Base-by-base conservation (phyloP, 2,888 invertebrate genomes). In the Dynastes maya region DNA sequence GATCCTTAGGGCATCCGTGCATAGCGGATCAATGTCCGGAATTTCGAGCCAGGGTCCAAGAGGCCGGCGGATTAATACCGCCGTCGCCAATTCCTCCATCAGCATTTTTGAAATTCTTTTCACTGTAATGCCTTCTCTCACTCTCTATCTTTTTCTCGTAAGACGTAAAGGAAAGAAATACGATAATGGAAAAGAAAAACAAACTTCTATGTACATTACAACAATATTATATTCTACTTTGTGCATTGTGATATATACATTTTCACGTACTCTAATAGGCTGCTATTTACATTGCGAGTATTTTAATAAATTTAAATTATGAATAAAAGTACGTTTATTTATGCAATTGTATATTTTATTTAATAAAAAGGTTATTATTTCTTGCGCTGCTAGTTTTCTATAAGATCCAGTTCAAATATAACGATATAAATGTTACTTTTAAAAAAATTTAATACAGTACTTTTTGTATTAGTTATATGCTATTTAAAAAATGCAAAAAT, bases 51-150 rank as follows among this genome's bases (percentile, higher is more conserved):
- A 93, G 95, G 72, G 89, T 96, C 82, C 93, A 93, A 87, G 94
- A 95, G 86, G 95, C 95, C 13, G 95, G 96, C 78, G 94, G 93
- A 1, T 91, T 93, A 0, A 91, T 94, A 55, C 92, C 94, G 3
- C 95, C 96, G 79, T 94, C 95, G 87, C 96, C 96, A 13, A 94
- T 97, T 80, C 96, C 96, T 32, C 97, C 97, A 53, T 95, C 96
- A 64, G 96, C 95, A 84, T 97, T 97, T 90, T 92, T 97, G 76
- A 96, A 96, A 89, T 96, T 96, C 89, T 97, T 97, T 91, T 96
- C 96, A 53, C 93, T 97, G 89, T 97, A 94, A 74, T 79, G 67
- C 77, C 77, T 71, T 77, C 71, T 79, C 71, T 58, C 55, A 16
- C 32, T 37, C 32, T 37, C 32, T 37, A 37, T 45, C 45, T 45